Conservation (phyloP, 2,888 invertebrate species). For the Latheticus oryzae region DNA sequence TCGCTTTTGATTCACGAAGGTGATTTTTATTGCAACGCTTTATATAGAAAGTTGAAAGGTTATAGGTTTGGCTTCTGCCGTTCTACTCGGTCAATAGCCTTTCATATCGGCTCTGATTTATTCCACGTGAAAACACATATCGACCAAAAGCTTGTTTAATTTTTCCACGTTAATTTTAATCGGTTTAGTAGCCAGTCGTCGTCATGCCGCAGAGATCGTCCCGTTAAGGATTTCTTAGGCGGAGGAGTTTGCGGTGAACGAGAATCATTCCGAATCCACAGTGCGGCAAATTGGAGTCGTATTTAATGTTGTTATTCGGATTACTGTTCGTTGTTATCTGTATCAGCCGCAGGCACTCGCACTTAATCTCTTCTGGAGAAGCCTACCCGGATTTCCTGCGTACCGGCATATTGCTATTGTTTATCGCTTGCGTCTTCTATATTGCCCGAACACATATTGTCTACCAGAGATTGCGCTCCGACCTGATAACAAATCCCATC, state of each 20-base stretch:
- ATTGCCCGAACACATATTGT: constrained; percentile 40
- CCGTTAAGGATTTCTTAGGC: constrained; percentile 54
- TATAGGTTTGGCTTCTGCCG: constrained; percentile 52
- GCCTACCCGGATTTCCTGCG: constrained; percentile 43
- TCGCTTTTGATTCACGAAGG: constrained; percentile 63
- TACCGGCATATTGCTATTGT: constrained; percentile 46
- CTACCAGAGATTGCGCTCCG: constrained; percentile 29
- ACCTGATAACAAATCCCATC: constrained; percentile 40
- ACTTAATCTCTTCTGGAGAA: constrained; percentile 62
- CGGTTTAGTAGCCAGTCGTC: constrained; percentile 12
- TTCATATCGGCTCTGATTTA: constrained; percentile 58
- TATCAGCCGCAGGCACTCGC: constrained; percentile 63
- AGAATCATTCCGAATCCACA: constrained; percentile 66
- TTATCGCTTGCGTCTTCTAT: constrained; percentile 42
- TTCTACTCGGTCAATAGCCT: constrained; percentile 52
- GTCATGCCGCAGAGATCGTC: constrained; percentile 41
- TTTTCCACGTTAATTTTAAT: constrained; percentile 16
- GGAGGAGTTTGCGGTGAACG: constrained; percentile 60
- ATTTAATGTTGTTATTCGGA: constrained; percentile 69
- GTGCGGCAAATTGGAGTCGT: constrained; percentile 69
- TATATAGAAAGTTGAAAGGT: constrained; percentile 60
- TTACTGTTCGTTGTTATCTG: constrained; percentile 65
- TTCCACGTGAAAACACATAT: constrained; percentile 47
- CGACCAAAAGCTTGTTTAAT: constrained; percentile 27
- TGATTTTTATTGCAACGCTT: constrained; percentile 63